phyloP scores from a whole-genome alignment of 2,113 vertebrate species.

The Colaptes auratus region DNA sequence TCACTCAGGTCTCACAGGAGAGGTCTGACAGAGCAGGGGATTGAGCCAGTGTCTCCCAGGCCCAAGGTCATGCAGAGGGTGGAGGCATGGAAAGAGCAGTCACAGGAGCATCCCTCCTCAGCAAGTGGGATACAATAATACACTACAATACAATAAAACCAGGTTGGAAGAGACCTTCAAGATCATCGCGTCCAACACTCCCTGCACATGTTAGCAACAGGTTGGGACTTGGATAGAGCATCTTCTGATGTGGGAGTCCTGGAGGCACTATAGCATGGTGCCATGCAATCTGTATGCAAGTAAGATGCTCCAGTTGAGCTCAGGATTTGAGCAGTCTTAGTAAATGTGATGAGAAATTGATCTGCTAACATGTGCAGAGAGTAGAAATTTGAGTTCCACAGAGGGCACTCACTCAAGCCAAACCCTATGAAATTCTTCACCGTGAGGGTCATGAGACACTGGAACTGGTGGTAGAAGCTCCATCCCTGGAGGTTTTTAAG shows the following conservation, averaged over 20 bases:
- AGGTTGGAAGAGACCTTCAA: no score
- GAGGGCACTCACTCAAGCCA: neutral
- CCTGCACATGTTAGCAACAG: neutral
- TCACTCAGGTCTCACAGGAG: accelerated
- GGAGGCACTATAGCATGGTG: accelerated
- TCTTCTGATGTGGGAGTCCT: neutral
- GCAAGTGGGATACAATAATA: neutral
- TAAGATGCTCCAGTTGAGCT: neutral
- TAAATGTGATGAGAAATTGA: neutral
- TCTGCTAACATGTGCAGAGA: neutral
- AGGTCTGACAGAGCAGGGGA: neutral
- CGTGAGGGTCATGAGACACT: no score
- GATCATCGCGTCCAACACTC: no score
- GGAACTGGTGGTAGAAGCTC: no score
- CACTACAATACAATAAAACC: no score
- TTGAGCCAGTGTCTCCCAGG: neutral
- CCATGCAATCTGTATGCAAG: no score
- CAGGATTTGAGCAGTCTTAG: neutral
- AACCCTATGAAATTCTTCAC: no score
- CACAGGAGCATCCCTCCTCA: neutral
- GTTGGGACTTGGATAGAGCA: neutral
- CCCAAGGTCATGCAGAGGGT: accelerated
- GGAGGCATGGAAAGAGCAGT: neutral
- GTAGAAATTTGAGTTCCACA: neutral
- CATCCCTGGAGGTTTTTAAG: no score